phyloP scores from a whole-genome alignment of 2,797 vertebrate genomes.

The Naso thynnoides region DNA sequence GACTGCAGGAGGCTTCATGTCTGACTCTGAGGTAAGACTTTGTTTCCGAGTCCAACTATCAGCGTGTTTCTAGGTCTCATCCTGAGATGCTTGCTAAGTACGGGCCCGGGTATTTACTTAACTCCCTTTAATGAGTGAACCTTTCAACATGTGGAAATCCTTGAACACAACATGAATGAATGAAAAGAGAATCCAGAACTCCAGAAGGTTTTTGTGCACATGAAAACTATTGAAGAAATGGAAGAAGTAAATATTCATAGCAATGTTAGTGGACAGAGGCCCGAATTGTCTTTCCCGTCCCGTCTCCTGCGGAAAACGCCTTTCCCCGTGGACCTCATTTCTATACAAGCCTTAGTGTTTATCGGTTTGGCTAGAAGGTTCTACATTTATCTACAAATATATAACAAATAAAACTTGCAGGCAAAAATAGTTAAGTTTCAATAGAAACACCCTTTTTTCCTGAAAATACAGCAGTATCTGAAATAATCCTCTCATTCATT shows the following conservation, averaged over 20 bases:
- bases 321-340: conserved; percentile 88
- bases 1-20: conserved; percentile 26
- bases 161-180: conserved; percentile 84
- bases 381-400: conserved; percentile 99
- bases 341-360: conserved; percentile 98
- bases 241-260: conserved; percentile 95
- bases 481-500: conserved; percentile 90
- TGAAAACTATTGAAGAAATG: conserved; percentile 91
- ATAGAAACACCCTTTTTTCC: conserved; percentile 99
- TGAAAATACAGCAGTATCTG: conserved; percentile 99
- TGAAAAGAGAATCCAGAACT: conserved; percentile 85
- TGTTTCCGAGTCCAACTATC: conserved; percentile 36
- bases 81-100: conserved; percentile 76
- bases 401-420: conserved; percentile 99
- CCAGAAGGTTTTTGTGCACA: conserved; percentile 88
- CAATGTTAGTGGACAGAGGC: conserved; percentile 95
- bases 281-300: conserved; percentile 72
- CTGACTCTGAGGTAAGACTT: conserved; percentile 59
- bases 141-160: conserved; percentile 84
- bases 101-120: conserved; percentile 48
- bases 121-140: conserved; percentile 72
- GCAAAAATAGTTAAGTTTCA: conserved; percentile 99
- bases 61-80: conserved; percentile 13
- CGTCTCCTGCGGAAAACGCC: conserved; percentile 68
- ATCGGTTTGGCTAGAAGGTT: conserved; percentile 99